Evolutionary conservation across 2,113 vertebrate genomes (phyloP).

Genomic region (Henicopernis longicauda): DNA sequence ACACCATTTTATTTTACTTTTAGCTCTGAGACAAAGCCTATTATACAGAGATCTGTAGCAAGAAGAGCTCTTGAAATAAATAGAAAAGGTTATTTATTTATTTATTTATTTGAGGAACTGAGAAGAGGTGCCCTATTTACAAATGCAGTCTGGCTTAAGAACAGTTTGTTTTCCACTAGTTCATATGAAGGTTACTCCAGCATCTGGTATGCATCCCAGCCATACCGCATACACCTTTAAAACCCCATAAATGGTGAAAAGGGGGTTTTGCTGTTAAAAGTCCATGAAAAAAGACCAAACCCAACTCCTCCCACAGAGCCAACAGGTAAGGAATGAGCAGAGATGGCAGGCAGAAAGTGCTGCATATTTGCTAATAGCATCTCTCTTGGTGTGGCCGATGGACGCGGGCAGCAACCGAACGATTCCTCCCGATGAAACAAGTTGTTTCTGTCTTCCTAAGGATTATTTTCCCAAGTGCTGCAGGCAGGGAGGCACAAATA

Average conservation of each 20-base stretch:
- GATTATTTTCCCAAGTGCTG: constrained; percentile 12
- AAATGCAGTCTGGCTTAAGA: neutral
- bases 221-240: neutral
- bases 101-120: neutral
- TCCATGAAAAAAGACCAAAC: neutral
- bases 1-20: neutral
- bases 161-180: neutral
- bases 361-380: neutral
- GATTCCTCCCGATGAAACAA: neutral
- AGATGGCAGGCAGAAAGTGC: neutral
- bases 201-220: neutral
- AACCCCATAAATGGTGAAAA: neutral
- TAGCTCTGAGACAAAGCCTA: neutral
- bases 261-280: neutral
- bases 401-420: neutral
- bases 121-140: constrained; percentile 5
- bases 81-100: constrained; percentile 9
- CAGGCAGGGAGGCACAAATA: constrained; percentile 10
- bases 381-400: neutral
- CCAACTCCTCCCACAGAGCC: neutral
- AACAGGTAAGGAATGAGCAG: neutral
- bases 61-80: constrained; percentile 30
- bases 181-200: neutral
- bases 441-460: neutral
- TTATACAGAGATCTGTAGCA: constrained; percentile 16